Conservation (phyloP, 2,888 invertebrate species). For the Caenorhabditis becei region DNA sequence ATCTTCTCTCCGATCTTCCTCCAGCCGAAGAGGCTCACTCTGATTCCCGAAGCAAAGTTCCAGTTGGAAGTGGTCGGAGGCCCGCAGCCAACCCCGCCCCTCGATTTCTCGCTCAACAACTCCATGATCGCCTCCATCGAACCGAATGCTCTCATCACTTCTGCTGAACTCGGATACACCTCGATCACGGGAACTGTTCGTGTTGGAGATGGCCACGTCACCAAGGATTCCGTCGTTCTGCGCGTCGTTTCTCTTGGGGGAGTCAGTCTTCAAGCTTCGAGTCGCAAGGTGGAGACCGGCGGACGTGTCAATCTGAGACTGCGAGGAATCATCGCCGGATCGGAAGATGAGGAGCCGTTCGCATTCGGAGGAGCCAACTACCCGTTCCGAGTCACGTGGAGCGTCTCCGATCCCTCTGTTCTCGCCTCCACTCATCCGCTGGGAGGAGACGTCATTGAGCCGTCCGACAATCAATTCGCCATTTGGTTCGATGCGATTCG, state of each 20-base stretch:
- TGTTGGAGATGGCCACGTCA: slow-evolving; percentile 66
- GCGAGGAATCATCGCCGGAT: slow-evolving; percentile 64
- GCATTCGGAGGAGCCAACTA: slow-evolving; percentile 76
- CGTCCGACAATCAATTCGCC: slow-evolving; percentile 64
- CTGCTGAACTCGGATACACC: slow-evolving; percentile 70
- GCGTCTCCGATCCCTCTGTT: slow-evolving; percentile 59
- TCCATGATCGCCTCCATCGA: slow-evolving; percentile 70
- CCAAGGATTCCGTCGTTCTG: slow-evolving; percentile 72
- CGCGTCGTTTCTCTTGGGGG: slow-evolving; percentile 74
- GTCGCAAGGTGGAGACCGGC: slow-evolving; percentile 69
- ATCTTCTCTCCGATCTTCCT: slow-evolving; percentile 74
- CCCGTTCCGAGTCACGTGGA: slow-evolving; percentile 72
- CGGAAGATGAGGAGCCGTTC: slow-evolving; percentile 73
- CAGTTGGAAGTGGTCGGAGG: slow-evolving; percentile 76
- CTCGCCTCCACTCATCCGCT: slow-evolving; percentile 59
- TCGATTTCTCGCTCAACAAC: slow-evolving; percentile 71
- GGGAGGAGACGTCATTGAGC: slow-evolving; percentile 56
- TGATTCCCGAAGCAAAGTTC: slow-evolving; percentile 75
- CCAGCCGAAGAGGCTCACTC: slow-evolving; percentile 71
- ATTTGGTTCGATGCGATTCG: slow-evolving; percentile 64
- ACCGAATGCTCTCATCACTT: slow-evolving; percentile 74
- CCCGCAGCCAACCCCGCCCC: slow-evolving; percentile 71
- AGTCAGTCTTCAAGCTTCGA: slow-evolving; percentile 66
- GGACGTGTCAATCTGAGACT: slow-evolving; percentile 51
- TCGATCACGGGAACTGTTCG: slow-evolving; percentile 71